Evolutionary conservation across 2,888 invertebrate genomes (phyloP).

Genomic region (Agrenia bidenticulata): DNA sequence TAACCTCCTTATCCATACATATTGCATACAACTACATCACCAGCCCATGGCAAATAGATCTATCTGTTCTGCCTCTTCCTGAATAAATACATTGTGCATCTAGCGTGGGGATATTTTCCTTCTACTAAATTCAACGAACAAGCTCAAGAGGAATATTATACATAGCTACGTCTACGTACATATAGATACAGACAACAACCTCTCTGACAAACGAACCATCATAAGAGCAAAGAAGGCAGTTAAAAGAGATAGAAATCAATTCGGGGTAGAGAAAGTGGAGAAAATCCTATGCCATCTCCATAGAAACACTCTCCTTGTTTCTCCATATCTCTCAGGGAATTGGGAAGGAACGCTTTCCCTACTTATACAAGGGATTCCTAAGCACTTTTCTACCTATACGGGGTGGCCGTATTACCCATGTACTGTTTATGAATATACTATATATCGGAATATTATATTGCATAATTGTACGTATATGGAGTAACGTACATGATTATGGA

Average conservation of each 20-base stretch:
- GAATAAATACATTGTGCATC: not conserved
- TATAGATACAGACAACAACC: no score
- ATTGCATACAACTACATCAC: conserved; percentile 7
- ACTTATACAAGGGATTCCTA: no score
- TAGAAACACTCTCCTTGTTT: not conserved
- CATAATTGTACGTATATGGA: no score
- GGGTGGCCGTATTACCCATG: no score
- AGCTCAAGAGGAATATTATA: not conserved
- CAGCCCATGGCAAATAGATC: not conserved
- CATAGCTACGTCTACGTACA: not conserved
- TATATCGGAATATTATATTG: no score
- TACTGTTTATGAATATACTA: no score
- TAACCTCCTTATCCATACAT: conserved; percentile 14
- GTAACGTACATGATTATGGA: no score
- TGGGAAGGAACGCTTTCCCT: conserved; percentile 1
- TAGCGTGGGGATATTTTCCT: not conserved
- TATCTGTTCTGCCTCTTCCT: not conserved
- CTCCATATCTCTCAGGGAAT: conserved; percentile 11
- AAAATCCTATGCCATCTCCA: conserved; percentile 9
- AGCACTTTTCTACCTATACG: no score
- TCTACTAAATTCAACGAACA: not conserved
- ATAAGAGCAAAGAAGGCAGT: conserved; percentile 12
- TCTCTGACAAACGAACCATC: conserved; percentile 9
- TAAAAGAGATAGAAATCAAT: conserved; percentile 51
- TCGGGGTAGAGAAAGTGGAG: conserved; percentile 36